phyloP scores from a whole-genome alignment of 2,888 invertebrate genomes.

The Lamproptera curius region DNA sequence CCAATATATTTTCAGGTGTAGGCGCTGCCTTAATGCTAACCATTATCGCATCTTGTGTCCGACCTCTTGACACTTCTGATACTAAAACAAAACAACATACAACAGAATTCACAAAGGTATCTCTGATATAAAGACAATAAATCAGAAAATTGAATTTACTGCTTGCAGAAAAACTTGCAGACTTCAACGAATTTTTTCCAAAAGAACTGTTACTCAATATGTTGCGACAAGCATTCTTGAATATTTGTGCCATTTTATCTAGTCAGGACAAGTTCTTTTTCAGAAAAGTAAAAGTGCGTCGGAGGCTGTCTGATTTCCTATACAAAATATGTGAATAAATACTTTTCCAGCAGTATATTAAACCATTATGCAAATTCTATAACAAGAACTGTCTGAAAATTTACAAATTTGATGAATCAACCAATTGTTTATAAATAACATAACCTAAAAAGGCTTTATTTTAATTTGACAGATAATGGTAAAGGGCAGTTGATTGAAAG shows the following conservation, averaged over 20 bases:
- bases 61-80: slow-evolving; percentile 39
- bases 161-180: slow-evolving; percentile 44
- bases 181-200: slow-evolving; percentile 36
- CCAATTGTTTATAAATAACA: too few relatives aligned
- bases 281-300: too few relatives aligned
- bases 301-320: too few relatives aligned
- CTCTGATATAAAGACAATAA: background rate
- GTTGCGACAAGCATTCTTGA: slow-evolving; percentile 35
- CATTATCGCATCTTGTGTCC: slow-evolving; percentile 62
- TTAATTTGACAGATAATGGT: too few relatives aligned
- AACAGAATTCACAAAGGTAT: background rate
- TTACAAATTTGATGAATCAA: too few relatives aligned
- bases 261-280: background rate
- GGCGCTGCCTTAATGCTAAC: slow-evolving; percentile 61
- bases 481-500: too few relatives aligned
- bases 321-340: too few relatives aligned
- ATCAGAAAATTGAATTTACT: slow-evolving; percentile 34
- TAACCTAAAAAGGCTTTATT: too few relatives aligned
- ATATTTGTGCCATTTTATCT: slow-evolving; percentile 32
- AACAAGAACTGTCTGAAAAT: too few relatives aligned
- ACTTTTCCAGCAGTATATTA: too few relatives aligned
- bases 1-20: slow-evolving; percentile 60
- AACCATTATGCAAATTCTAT: too few relatives aligned
- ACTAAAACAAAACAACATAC: too few relatives aligned
- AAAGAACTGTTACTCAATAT: slow-evolving; percentile 32